Conservation (phyloP, 2,797 vertebrate species). For the Selene dorsalis region DNA sequence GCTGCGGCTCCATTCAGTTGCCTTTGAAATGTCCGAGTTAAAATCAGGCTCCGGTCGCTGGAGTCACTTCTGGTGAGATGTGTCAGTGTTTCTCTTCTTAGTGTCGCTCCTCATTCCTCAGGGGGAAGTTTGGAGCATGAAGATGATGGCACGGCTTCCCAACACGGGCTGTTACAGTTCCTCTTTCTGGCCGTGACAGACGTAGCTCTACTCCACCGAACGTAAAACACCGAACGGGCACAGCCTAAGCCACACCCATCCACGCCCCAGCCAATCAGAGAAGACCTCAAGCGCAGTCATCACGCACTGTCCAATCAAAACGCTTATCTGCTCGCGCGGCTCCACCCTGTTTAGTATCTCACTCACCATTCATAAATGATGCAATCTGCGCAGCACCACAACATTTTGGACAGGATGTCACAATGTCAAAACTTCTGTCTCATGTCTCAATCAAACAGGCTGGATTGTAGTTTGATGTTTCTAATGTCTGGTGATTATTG, state of each 20-base stretch:
- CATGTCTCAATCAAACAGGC: background rate
- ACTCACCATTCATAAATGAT: slow-evolving; percentile 77
- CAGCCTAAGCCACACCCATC: slow-evolving; percentile 69
- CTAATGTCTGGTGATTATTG: background rate
- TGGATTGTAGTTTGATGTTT: background rate
- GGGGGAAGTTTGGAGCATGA: background rate
- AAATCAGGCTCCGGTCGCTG: slow-evolving; percentile 9
- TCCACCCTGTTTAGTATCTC: slow-evolving; percentile 34
- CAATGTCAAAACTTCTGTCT: background rate
- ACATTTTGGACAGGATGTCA: slow-evolving; percentile 23
- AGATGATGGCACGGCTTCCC: background rate
- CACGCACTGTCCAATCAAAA: slow-evolving; percentile 70
- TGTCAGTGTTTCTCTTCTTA: background rate
- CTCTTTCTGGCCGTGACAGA: slow-evolving; percentile 19
- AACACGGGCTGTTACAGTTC: background rate
- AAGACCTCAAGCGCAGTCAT: background rate
- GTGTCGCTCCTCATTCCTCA: slow-evolving; percentile 20
- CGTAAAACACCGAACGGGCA: slow-evolving; percentile 70
- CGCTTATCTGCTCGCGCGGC: slow-evolving; percentile 62
- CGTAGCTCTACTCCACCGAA: slow-evolving; percentile 43
- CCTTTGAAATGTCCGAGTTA: background rate
- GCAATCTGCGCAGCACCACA: slow-evolving; percentile 49
- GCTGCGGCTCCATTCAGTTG: slow-evolving; percentile 87
- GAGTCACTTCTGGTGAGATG: background rate
- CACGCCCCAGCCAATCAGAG: slow-evolving; percentile 74